Base-by-base conservation (phyloP, 2,888 invertebrate species). In the Euplexia lucipara region DNA sequence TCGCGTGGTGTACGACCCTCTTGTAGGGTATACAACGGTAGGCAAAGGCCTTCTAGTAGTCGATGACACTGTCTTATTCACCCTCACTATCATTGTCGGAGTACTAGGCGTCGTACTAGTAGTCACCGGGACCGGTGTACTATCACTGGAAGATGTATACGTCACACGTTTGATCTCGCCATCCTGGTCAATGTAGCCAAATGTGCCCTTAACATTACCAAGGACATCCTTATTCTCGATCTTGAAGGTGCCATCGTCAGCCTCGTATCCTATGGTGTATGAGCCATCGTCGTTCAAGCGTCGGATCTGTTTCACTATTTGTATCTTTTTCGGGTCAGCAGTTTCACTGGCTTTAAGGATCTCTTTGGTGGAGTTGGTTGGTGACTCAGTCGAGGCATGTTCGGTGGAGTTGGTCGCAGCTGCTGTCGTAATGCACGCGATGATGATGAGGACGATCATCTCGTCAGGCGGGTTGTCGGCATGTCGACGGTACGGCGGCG, bases 191-290 rank as follows among this genome's bases (percentile, higher is more conserved):
- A 98, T 95, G 88, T 97, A 98, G 45, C 98, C 98, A 85, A 97
- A 98, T 56, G 98, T 98, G 42, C 98, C 98, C 89, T 97, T 98
- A 73, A 98, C 97, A 88, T 97, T 97, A 9, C 98, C 98, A 70
- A 96, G 93, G 51, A 97, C 97, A 89, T 97, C 97, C 71, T 98
- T 95, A 83, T 97, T 98, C 92, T 98, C 98, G 64, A 98, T 97
- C 94, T 98, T 98, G 90, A 98, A 98, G 0, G 97, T 97, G 4
- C 98, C 98, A 88, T 98, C 98, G 52, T 97, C 98, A 3, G 98
- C 97, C 92, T 98, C 98, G 85, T 97, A 98, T 1, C 98, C 98
- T 72, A 97, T 97, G 0, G 98, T 98, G 85, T 98, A 98, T 0
- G 98, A 97, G 32, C 98, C 98, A 86, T 98, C 98, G 56, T 97